These are phyloP conservation scores for Galeopsomyia nigrocyanea DNA, from an alignment of 2,888 invertebrate genomes.

Conservation along the genomic window DNA sequence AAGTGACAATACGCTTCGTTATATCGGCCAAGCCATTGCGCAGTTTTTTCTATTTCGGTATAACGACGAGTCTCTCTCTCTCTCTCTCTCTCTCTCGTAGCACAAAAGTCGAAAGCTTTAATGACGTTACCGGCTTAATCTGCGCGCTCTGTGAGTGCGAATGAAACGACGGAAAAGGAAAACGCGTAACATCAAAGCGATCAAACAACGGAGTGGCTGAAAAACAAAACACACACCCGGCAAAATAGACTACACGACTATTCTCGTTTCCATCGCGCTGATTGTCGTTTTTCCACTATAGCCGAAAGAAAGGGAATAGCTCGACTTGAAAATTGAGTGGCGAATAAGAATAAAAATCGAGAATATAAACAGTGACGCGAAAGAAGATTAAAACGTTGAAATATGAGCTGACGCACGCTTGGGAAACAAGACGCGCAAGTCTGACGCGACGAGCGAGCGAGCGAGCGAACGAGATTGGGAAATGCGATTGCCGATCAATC, in stretches of 20 bases:
- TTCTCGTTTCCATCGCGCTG: background rate
- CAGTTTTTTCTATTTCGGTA: conserved; percentile 4
- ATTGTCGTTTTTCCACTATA: background rate
- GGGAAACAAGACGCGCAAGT: background rate
- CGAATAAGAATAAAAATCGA: background rate
- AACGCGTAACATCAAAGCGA: conserved; percentile 10
- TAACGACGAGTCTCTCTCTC: background rate
- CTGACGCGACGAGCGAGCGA: background rate
- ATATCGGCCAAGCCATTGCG: conserved; percentile 6
- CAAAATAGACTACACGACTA: background rate
- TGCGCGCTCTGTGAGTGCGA: background rate
- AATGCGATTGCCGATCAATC: conserved; percentile 22
- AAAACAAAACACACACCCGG: background rate
- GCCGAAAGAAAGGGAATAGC: background rate
- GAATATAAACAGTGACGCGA: background rate
- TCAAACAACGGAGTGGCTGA: background rate
- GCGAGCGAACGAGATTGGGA: conserved; percentile 4
- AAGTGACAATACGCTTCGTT: conserved; percentile 16
- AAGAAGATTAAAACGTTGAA: background rate
- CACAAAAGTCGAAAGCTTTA: no score
- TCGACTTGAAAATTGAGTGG: background rate
- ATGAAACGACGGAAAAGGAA: background rate
- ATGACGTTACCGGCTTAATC: no score
- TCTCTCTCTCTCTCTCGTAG: no score
- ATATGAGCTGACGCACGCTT: background rate